A percentile compares a stretch with the other conserved stretches of the same genome.
Conservation (phyloP, 2,888 invertebrate species). For the Carterocephalus palaemon region DNA sequence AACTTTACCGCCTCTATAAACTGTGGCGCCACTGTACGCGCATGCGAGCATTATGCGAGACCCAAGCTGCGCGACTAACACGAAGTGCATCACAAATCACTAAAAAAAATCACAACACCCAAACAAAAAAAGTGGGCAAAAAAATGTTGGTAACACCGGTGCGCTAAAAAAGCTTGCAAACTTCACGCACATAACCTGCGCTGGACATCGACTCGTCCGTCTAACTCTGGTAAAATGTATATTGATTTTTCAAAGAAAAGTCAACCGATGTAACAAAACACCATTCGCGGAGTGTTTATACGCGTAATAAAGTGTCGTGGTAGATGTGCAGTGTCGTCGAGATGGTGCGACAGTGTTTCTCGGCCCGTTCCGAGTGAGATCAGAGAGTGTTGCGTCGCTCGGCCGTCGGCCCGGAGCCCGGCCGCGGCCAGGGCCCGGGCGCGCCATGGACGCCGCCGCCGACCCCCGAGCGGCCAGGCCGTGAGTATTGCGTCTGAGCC, state of each 20-base stretch:
- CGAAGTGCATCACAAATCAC: constrained; percentile 70
- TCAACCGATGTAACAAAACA: constrained; percentile 80
- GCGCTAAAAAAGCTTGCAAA: constrained; percentile 81
- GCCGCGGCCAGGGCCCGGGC: constrained; percentile 75
- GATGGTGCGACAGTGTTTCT: constrained; percentile 75
- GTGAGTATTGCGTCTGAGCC: constrained; percentile 62
- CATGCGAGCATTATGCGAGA: constrained; percentile 59
- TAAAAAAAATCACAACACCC: constrained; percentile 76
- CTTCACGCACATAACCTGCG: constrained; percentile 80
- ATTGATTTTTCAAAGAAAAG: constrained; percentile 81
- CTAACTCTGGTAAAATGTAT: constrained; percentile 79
- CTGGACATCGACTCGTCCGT: constrained; percentile 80
- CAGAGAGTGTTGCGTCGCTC: constrained; percentile 75
- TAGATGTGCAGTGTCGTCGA: constrained; percentile 74
- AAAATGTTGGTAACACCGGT: constrained; percentile 80
- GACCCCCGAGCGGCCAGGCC: constrained; percentile 76
- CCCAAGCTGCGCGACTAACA: constrained; percentile 52
- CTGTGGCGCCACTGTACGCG: constrained; percentile 31
- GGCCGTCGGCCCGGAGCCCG: constrained; percentile 74
- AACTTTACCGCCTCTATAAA: constrained; percentile 21
- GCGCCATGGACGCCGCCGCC: constrained; percentile 75
- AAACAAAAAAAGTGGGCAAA: constrained; percentile 78
- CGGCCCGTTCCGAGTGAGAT: constrained; percentile 75
- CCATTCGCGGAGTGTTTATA: constrained; percentile 77
- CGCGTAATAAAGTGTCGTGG: constrained; percentile 70